Evolutionary conservation across 2,888 invertebrate genomes (phyloP), one percentile per base, ranked within the genome.

Genomic region (Pinctada fucata): DNA sequence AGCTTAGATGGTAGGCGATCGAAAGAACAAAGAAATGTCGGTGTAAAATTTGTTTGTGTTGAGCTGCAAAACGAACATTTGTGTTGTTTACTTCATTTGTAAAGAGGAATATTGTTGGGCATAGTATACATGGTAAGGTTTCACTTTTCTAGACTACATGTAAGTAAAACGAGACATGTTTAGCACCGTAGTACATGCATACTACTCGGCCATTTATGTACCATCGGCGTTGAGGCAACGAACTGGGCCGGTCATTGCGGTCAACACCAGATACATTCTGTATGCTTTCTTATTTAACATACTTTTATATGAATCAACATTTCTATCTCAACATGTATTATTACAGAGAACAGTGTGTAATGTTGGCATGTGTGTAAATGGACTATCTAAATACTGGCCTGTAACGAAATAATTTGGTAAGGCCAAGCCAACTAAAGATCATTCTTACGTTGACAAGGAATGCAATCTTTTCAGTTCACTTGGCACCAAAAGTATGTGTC

Each of bases 1-100:
- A 69, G 68, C 66, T 75, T 80, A 80, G 78, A 78, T 78, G 75
- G 80, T 73, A 80, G 80, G 77, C 77, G 77, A 75, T 67, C 70
- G 73, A 75, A 75, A 70, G 80, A 80, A 80, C 80, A 80, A 80
- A 80, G 80, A 77, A 75, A 75, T 52, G 70, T 75, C 47, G 69
- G 50, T 74, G 74, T 75, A 80, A 75, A 78, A 72, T 75, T 72
- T 66, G 69, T 70, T 52, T 47, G 63, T 66, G 68, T 78, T 58
- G 70, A 31, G 63, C 58, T 72, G 58, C 48, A 72, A 64, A 72
- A 47, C 3, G 63, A n/a, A 13, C 48, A 6, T 58, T 48, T 48
- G 16, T 58, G 58, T 58, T 48, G 64, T 10, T 3, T n/a, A 47
- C 31, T n/a, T 58, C 72, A 72, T 72, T 72, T 72, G 13, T 72